Evolutionary conservation across 2,888 invertebrate genomes (phyloP).

Genomic region (Axea sp.): DNA sequence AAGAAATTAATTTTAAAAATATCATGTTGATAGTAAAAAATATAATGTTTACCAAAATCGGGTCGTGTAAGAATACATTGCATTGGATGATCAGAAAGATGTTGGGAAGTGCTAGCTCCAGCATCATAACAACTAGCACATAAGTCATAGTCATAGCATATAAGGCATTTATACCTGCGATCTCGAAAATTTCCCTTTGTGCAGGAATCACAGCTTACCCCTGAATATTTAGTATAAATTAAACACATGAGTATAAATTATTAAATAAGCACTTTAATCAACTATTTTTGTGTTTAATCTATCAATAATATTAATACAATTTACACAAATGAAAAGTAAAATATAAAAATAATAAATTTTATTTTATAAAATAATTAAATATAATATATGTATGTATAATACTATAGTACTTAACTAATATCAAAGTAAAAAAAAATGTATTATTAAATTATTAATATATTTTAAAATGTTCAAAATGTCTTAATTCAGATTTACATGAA

Average conservation of each 20-base stretch:
- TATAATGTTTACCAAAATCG: conserved; percentile 93
- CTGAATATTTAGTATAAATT: conserved; percentile 81
- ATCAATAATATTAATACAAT: conserved; percentile 1
- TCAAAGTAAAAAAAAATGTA: no score
- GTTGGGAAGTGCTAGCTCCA: conserved; percentile 93
- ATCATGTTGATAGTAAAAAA: no score
- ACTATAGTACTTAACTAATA: no score
- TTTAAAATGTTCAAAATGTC: no score
- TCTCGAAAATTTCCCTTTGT: conserved; percentile 98
- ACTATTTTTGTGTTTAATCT: not conserved
- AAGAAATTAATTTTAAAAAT: no score
- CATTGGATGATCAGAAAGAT: conserved; percentile 98
- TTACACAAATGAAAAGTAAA: no score
- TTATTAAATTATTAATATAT: no score
- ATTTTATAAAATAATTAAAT: no score
- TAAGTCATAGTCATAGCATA: conserved; percentile 99
- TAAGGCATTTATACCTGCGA: conserved; percentile 98
- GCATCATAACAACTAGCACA: conserved; percentile 97
- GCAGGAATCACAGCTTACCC: conserved; percentile 99
- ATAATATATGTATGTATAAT: no score
- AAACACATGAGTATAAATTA: no score
- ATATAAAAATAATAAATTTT: no score
- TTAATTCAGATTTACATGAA: no score
- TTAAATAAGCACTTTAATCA: not conserved
- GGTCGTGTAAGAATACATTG: conserved; percentile 98